Evolutionary conservation across 2,888 invertebrate genomes (phyloP).

Genomic region (Tortrix viridana): DNA sequence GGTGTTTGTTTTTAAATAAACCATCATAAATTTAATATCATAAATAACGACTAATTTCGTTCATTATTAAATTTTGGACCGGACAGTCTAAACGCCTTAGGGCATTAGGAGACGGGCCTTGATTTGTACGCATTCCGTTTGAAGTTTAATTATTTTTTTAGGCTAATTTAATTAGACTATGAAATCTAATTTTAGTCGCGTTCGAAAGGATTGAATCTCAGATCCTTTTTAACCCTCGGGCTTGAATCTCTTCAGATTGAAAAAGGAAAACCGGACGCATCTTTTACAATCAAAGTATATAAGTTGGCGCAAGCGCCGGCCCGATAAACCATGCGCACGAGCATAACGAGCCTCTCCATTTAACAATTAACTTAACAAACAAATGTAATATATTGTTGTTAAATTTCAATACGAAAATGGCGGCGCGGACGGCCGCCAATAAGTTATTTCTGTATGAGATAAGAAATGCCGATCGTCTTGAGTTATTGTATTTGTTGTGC

Average conservation of each 20-base stretch:
- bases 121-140: constrained; percentile 36
- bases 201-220: constrained; percentile 1
- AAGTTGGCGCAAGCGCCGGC: constrained; percentile 57
- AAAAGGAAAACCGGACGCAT: constrained; percentile 68
- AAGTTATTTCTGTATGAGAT: constrained; percentile 58
- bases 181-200: constrained; percentile 1
- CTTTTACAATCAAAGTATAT: constrained; percentile 78
- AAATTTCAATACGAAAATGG: constrained; percentile 80
- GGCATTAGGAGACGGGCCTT: constrained; percentile 26
- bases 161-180: constrained; percentile 32
- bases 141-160: constrained; percentile 28
- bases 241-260: constrained; percentile 48
- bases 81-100: constrained; percentile 31
- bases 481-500: constrained; percentile 59
- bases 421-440: constrained; percentile 59
- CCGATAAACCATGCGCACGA: constrained; percentile 74
- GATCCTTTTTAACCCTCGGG: constrained; percentile 45
- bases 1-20: constrained; percentile 58
- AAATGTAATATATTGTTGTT: constrained; percentile 83
- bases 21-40: constrained; percentile 53
- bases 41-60: constrained; percentile 57
- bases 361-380: constrained; percentile 85
- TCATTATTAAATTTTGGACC: constrained; percentile 57
- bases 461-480: constrained; percentile 52
- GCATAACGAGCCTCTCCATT: constrained; percentile 79